phyloP scores from a whole-genome alignment of 2,888 invertebrate genomes.

The Xylophagus ater region DNA sequence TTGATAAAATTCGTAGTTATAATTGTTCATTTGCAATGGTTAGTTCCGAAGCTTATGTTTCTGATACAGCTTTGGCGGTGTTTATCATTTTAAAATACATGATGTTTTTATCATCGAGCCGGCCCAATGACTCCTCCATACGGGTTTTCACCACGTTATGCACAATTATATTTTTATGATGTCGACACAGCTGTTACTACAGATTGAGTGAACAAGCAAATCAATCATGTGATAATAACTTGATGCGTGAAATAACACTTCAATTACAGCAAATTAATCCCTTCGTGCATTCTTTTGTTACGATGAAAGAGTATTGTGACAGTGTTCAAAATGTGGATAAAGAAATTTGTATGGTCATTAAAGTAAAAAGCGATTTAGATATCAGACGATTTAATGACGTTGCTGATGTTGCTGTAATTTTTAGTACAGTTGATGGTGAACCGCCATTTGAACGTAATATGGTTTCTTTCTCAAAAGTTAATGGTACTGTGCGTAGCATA shows the following conservation, averaged over 20 bases:
- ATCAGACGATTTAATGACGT: too few species aligned
- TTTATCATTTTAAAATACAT: too few species aligned
- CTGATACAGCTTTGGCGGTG: too few species aligned
- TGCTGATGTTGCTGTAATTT: slow-evolving; percentile 2
- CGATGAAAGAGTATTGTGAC: slow-evolving; percentile 12
- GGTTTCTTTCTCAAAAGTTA: slow-evolving; percentile 13
- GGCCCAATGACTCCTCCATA: slow-evolving; percentile 6
- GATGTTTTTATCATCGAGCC: slow-evolving; percentile 12
- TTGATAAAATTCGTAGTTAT: too few species aligned
- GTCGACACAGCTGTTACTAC: slow-evolving; percentile 10
- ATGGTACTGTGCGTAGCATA: slow-evolving; percentile 9
- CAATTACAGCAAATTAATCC: slow-evolving; percentile 11
- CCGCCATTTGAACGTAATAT: too few species aligned
- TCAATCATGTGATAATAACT: too few species aligned
- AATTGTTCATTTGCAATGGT: slow-evolving; percentile 14
- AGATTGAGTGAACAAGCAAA: too few species aligned
- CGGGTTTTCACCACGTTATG: slow-evolving; percentile 12
- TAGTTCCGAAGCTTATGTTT: slow-evolving; percentile 9
- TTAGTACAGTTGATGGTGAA: slow-evolving; percentile 4
- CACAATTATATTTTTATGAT: slow-evolving; percentile 16
- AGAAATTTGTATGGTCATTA: slow-evolving; percentile 14
- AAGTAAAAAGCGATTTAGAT: slow-evolving; percentile 11
- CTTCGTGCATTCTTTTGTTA: slow-evolving; percentile 14
- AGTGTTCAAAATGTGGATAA: slow-evolving; percentile 7
- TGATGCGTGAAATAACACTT: slow-evolving; percentile 1